phyloP scores from a whole-genome alignment of 2,888 invertebrate genomes.

The Pocota personata region DNA sequence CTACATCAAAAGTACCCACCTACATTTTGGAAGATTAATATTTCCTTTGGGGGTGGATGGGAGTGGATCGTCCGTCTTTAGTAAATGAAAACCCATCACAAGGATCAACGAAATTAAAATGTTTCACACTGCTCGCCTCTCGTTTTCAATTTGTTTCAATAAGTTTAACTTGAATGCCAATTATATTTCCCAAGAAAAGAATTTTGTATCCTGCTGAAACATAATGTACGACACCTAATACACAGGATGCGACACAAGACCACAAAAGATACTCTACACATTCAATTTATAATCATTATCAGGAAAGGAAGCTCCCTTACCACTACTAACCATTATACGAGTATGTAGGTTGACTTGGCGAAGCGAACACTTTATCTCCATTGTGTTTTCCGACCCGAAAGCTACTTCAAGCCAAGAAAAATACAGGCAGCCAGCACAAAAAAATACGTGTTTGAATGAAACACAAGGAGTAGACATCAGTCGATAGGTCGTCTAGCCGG shows the following conservation, averaged over 20 bases:
- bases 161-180: slow-evolving; percentile 42
- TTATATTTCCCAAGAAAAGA: slow-evolving; percentile 10
- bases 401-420: neutral
- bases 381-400: neutral
- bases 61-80: neutral
- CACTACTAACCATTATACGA: neutral
- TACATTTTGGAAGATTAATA: neutral
- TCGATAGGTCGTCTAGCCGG: slow-evolving; percentile 5
- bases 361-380: slow-evolving; percentile 31
- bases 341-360: neutral
- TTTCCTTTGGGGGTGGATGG: neutral
- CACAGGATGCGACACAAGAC: slow-evolving; percentile 23
- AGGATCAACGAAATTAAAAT: slow-evolving; percentile 28
- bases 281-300: slow-evolving; percentile 62
- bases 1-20: neutral
- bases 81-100: neutral
- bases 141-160: slow-evolving; percentile 51
- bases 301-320: neutral
- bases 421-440: neutral
- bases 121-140: slow-evolving; percentile 5
- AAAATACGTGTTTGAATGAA: neutral
- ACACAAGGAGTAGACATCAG: neutral
- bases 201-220: neutral
- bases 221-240: neutral
- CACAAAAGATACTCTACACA: slow-evolving; percentile 28